Evolutionary conservation across 2,797 vertebrate species (phyloP), one percentile per base, ranked within the genome.

Genomic region (Hypotaenidia philippensis): DNA sequence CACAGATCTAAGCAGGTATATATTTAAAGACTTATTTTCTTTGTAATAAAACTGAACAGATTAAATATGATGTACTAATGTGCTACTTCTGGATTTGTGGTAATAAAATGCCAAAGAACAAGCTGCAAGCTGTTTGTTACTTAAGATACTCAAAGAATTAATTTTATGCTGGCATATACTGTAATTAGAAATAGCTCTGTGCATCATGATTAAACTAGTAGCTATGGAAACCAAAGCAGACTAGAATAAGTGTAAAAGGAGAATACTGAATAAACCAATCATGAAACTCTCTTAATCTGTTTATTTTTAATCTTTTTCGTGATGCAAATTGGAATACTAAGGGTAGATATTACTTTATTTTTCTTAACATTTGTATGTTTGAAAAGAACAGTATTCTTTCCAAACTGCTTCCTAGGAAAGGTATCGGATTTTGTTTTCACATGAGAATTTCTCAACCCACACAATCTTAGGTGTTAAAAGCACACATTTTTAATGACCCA

Each of bases 161-260:
- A 98, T 98, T 98, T 98, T 98, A 97, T 96, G 96, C 97, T 97
- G 97, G 96, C 96, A 95, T 98, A 97, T 98, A 97, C 97, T 96
- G 97, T 97, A 98, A 98, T 98, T 98, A 98, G 98, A 98, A 98
- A 97, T 97, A 97, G 93, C 93, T 98, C 96, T 89, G 81, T 97
- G 97, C 96, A 97, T 97, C 97, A 92, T 97, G 97, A 98, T 98
- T 98, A 98, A 98, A 92, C 93, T 77, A 87, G 98, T 98, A 97
- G 95, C 98, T 95, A 98, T 98, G 97, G 98, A 85, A 98, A 98
- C 98, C 89, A 96, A 94, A 93, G 85, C 95, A 97, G 95, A 87
- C 89, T 93, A 95, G 94, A 94, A 85, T 49, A 95, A 96, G 93
- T 96, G 96, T 95, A 97, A 97, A 97, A 96, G 70, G 59, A 97